Conservation (phyloP, 1,140 invertebrate genomes). For the Whitmania pigra region DNA sequence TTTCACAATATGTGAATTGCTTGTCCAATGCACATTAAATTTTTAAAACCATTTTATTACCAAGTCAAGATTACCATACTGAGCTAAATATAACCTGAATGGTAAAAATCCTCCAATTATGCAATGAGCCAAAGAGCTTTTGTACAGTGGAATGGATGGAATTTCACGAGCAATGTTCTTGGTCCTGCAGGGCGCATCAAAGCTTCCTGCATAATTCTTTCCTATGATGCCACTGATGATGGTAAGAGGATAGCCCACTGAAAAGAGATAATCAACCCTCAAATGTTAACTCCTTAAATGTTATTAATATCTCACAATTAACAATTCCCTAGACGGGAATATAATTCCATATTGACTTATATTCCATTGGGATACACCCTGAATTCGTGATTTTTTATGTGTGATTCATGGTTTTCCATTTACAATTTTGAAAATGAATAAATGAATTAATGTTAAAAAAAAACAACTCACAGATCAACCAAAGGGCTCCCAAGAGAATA, state of each 20-base stretch:
- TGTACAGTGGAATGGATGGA: slow-evolving; percentile 45
- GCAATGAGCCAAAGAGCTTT: slow-evolving; percentile 43
- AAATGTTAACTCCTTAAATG: not conserved
- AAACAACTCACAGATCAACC: slow-evolving; percentile 43
- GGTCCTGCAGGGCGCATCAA: slow-evolving; percentile 46
- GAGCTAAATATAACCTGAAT: slow-evolving; percentile 41
- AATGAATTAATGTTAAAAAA: no score
- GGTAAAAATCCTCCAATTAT: slow-evolving; percentile 47
- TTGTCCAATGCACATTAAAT: no score
- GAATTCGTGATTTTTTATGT: no score
- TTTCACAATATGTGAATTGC: no score
- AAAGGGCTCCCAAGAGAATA: slow-evolving; percentile 44
- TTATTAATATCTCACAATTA: not conserved
- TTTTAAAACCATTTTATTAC: no score
- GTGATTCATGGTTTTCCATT: no score
- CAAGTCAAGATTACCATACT: not conserved
- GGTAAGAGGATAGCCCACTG: slow-evolving; percentile 48
- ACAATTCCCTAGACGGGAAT: no score
- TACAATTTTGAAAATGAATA: no score
- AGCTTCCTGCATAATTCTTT: slow-evolving; percentile 44
- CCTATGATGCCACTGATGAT: slow-evolving; percentile 47
- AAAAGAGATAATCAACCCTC: no score
- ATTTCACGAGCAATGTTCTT: slow-evolving; percentile 48
- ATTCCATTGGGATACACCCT: no score
- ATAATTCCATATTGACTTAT: no score